Conservation (phyloP, 2,113 vertebrate species). For the Datnioides undecimradiatus region DNA sequence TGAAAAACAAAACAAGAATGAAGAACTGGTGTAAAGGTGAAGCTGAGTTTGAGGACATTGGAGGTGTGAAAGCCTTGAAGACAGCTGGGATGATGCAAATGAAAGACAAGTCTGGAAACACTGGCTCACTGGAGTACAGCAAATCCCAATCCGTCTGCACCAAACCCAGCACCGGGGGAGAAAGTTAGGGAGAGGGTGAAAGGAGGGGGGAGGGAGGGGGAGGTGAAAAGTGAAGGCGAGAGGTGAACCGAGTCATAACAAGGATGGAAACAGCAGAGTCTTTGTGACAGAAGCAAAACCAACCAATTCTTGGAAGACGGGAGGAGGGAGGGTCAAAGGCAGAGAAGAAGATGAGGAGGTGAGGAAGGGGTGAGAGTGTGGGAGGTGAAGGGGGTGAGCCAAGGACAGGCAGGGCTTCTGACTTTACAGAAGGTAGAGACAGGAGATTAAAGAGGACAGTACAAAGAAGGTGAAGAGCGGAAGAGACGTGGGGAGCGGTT, state of each 20-base stretch:
- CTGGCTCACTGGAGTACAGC: not conserved
- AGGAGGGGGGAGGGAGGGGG: not conserved
- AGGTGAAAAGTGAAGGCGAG: not conserved
- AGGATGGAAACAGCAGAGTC: constrained; percentile 25
- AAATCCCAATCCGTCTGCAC: not conserved
- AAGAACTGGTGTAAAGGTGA: not conserved
- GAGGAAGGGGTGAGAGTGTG: not conserved
- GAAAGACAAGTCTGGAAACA: constrained; percentile 32
- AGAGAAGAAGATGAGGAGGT: not conserved
- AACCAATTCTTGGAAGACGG: not conserved
- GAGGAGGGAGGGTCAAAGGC: not conserved
- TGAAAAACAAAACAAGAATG: not conserved
- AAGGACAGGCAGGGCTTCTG: not conserved
- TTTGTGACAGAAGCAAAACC: constrained; percentile 29
- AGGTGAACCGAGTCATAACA: constrained; percentile 11
- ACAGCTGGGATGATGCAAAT: constrained; percentile 10
- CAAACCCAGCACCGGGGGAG: constrained; percentile 7
- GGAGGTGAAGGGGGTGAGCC: not conserved
- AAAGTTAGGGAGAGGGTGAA: not conserved
- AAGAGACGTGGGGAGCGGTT: not conserved
- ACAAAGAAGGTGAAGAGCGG: too few species aligned
- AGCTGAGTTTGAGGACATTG: not conserved
- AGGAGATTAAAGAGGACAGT: not conserved
- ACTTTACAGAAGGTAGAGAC: not conserved
- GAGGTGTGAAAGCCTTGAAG: not conserved